A percentile compares a stretch with the other conserved stretches of the same genome.
Conservation (phyloP, 1,140 invertebrate species). For the Microplitis mediator region DNA sequence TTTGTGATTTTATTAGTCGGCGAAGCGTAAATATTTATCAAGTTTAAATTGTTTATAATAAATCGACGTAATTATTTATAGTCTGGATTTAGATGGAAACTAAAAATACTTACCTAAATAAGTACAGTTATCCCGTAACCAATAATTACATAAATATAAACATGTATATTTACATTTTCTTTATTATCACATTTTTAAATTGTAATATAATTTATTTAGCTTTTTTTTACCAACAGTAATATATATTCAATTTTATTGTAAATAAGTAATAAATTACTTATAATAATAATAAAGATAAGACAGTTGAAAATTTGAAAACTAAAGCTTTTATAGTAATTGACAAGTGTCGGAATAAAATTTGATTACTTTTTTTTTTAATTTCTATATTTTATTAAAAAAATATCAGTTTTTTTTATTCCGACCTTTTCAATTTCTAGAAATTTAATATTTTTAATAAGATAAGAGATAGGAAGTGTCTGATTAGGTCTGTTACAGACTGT, state of each 20-base stretch:
- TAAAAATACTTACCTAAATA: constrained; percentile 27
- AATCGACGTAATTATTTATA: neutral
- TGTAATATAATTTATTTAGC: no score
- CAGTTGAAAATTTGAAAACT: no score
- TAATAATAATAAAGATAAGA: neutral
- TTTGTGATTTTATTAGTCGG: neutral
- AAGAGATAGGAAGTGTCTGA: constrained; percentile 50
- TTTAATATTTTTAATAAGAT: neutral
- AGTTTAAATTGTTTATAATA: neutral
- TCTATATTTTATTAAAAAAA: no score
- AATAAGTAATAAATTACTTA: no score
- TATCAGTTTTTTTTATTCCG: no score
- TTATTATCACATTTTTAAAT: no score
- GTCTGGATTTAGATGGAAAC: constrained; percentile 14
- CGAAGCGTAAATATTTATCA: neutral
- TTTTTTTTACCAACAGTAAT: no score
- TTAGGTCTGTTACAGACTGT: constrained; percentile 58
- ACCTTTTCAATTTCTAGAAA: no score
- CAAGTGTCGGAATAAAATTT: neutral
- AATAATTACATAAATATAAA: neutral
- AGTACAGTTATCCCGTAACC: neutral
- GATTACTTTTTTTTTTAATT: neutral
- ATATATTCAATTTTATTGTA: no score
- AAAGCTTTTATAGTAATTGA: neutral
- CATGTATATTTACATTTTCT: neutral